Evolutionary conservation across 2,797 vertebrate genomes (phyloP).

Genomic region (Hydrocynus forskahlii): DNA sequence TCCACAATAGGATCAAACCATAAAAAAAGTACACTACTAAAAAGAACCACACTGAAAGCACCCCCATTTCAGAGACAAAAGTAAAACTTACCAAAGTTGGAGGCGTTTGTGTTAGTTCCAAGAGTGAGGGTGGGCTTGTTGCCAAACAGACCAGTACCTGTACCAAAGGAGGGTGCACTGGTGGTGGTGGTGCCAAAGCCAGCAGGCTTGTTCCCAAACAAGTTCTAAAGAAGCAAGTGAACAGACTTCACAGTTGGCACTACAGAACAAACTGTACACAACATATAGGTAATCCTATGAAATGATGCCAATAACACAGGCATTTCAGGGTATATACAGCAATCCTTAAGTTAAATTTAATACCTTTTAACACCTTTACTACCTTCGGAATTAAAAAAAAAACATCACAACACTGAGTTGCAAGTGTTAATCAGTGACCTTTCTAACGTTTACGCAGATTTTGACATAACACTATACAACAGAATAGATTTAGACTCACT

Average conservation of each 20-base stretch:
- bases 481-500: no score
- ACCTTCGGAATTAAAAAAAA: no score
- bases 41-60: background rate
- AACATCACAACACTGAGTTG: no score
- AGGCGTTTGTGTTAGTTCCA: conserved; percentile 79
- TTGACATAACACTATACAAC: no score
- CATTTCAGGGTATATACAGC: no score
- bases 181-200: conserved; percentile 94
- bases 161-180: conserved; percentile 91
- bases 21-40: background rate
- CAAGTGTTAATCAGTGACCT: no score
- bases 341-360: no score
- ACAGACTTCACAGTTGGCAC: no score
- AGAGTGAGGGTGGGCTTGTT: conserved; percentile 83
- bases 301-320: background rate
- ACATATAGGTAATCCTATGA: background rate
- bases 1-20: background rate
- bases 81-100: conserved; percentile 75
- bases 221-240: conserved; percentile 70
- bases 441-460: no score
- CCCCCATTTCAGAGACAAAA: background rate
- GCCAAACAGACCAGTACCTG: conserved; percentile 88
- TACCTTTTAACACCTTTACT: no score
- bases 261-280: background rate
- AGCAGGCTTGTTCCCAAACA: conserved; percentile 91